Conservation (phyloP, 2,888 invertebrate species). For the Cephus pulcher region DNA sequence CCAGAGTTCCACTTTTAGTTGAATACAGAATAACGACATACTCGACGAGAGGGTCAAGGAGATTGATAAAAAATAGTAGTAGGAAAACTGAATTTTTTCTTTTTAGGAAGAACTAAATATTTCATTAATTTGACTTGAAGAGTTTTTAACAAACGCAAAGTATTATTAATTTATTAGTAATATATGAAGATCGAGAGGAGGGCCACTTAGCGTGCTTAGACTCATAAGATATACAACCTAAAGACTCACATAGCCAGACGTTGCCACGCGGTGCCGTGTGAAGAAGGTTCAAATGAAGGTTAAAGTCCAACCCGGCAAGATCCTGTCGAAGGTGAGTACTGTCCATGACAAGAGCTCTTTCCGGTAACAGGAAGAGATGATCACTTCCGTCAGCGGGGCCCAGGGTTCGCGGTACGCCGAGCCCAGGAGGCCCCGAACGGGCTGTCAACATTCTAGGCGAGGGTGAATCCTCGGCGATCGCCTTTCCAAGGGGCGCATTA, state of each 20-base stretch:
- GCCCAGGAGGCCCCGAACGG: constrained; percentile 57
- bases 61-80: background rate
- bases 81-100: background rate
- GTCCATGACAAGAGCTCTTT: constrained; percentile 70
- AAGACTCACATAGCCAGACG: constrained; percentile 71
- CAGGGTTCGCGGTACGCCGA: constrained; percentile 59
- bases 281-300: constrained; percentile 67
- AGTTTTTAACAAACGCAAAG: background rate
- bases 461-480: constrained; percentile 2
- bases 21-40: background rate
- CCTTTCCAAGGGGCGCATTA: constrained; percentile 32
- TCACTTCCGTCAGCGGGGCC: constrained; percentile 69
- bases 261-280: constrained; percentile 71
- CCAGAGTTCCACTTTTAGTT: background rate
- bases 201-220: background rate
- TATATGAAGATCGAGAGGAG: background rate
- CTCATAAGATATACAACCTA: background rate
- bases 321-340: constrained; percentile 69
- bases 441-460: constrained; percentile 56
- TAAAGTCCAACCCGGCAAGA: constrained; percentile 70
- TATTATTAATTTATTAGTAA: background rate
- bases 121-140: background rate
- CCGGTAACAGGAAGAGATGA: constrained; percentile 70
- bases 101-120: background rate
- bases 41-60: background rate